These are phyloP conservation scores for Tachypleus tridentatus DNA, from an alignment of 1,140 invertebrate genomes.

Conservation along the genomic window DNA sequence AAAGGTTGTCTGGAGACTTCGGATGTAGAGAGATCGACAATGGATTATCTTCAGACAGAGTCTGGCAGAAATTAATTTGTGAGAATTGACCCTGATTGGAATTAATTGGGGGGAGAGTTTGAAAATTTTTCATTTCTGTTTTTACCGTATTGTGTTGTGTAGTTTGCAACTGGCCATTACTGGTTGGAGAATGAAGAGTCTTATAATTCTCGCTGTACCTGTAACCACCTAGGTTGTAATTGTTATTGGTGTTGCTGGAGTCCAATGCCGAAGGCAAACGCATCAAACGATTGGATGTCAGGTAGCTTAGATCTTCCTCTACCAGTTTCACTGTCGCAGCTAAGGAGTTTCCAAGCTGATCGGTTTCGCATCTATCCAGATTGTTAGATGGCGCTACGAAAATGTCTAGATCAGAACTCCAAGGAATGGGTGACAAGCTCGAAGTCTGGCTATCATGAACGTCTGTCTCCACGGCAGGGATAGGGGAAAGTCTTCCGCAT, in stretches of 20 bases:
- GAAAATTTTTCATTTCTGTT: too few species aligned
- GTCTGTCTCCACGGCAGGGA: slow-evolving; percentile 61
- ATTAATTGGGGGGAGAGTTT: slow-evolving; percentile 2
- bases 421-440: slow-evolving; percentile 36
- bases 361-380: slow-evolving; percentile 40
- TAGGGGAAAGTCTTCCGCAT: slow-evolving; percentile 74
- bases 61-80: too few species aligned
- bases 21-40: too few species aligned
- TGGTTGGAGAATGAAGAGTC: not conserved
- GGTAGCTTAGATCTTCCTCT: not conserved
- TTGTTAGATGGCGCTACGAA: slow-evolving; percentile 16
- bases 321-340: slow-evolving; percentile 71
- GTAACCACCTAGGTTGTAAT: not conserved
- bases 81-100: not conserved
- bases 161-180: too few species aligned
- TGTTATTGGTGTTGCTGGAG: not conserved
- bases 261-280: not conserved
- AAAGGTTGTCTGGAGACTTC: too few species aligned
- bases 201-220: not conserved
- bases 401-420: slow-evolving; percentile 28
- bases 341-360: slow-evolving; percentile 61
- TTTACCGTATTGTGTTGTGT: not conserved
- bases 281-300: too few species aligned
- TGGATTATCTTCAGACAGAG: too few species aligned
- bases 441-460: slow-evolving; percentile 55